Conservation (phyloP, 2,113 vertebrate genomes). For the Apeltes quadracus region DNA sequence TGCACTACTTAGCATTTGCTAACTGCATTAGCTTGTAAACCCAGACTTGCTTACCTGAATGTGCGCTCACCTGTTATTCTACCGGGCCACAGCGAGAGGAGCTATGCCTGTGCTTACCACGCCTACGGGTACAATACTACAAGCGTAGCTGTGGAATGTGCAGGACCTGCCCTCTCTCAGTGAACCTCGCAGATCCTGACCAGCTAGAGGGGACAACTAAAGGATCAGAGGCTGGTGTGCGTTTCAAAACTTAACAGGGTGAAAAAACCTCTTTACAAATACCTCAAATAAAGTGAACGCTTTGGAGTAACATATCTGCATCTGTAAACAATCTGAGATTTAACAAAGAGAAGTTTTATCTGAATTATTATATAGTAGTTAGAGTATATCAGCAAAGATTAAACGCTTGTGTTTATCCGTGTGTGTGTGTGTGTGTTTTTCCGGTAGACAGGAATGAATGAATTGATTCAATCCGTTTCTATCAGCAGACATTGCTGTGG, state of each 20-base stretch:
- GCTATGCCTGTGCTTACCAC: neutral
- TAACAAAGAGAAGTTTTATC: neutral
- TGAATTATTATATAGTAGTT: neutral
- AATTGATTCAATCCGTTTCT: neutral
- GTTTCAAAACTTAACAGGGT: neutral
- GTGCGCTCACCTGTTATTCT: neutral
- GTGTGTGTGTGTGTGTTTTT: neutral
- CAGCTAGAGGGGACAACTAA: neutral
- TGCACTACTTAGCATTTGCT: neutral
- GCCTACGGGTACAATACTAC: neutral
- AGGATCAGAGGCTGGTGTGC: neutral
- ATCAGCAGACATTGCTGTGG: slow-evolving; percentile 36
- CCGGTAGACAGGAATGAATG: neutral
- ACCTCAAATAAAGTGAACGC: neutral
- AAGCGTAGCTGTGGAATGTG: neutral
- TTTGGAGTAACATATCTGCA: neutral
- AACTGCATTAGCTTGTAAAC: neutral
- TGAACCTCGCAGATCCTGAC: neutral
- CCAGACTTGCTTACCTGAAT: neutral
- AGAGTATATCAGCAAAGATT: slow-evolving; percentile 5
- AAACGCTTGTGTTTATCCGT: neutral
- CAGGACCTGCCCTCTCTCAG: neutral
- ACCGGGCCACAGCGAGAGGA: neutral
- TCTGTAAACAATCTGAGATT: neutral
- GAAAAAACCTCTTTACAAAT: neutral